Base-by-base conservation (phyloP, 2,113 vertebrate genomes). In the Lepus americanus region DNA sequence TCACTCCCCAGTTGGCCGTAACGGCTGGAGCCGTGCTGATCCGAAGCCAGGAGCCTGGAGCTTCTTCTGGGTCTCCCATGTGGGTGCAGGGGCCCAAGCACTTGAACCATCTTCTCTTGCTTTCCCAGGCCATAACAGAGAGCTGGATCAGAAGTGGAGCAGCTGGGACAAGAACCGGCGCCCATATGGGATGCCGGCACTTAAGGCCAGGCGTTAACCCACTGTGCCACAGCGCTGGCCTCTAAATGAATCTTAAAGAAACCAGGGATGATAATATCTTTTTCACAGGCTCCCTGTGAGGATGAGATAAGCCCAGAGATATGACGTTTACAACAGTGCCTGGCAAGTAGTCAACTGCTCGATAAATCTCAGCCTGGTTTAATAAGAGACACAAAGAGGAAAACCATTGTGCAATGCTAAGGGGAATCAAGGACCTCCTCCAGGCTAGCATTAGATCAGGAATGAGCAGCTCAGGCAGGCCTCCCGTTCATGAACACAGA, bases 401-500 rank as follows among this genome's bases (percentile, higher is more conserved):
- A 70, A 85, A 51, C 0, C 11, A 80, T 1, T 49, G 77, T 44
- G 55, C 7, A 53, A 64, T 25, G 79, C 72, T 74, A 31, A 59
- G 29, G 39, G 9, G 67, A 80, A 29, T 12, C 13, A 63, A 86
- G 79, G 82, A 27, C 70, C 89, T 74, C 63, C 27, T 93, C 39
- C 39, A 29, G 55, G 70, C 81, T 72, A 77, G 44, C 7, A 9
- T 27, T n/a, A 22, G 3, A 4, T 2, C 0, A 0, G 13, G 3
- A 84, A 94, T 12, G 79, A 95, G 82, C 2, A 51, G 61, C 87
- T 14, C 76, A 51, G 29, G 73, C 0, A 0, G 49, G 20, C 1
- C 69, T 77, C 73, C 61, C 7, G 36, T 83, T 95, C 69, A 25
- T 12, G 79, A 96, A 97, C 92, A 78, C 2, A 87, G 69, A 25